Evolutionary conservation across 2,888 invertebrate genomes (phyloP), one percentile per base, ranked within the genome.

Genomic region (Athalia circularis): DNA sequence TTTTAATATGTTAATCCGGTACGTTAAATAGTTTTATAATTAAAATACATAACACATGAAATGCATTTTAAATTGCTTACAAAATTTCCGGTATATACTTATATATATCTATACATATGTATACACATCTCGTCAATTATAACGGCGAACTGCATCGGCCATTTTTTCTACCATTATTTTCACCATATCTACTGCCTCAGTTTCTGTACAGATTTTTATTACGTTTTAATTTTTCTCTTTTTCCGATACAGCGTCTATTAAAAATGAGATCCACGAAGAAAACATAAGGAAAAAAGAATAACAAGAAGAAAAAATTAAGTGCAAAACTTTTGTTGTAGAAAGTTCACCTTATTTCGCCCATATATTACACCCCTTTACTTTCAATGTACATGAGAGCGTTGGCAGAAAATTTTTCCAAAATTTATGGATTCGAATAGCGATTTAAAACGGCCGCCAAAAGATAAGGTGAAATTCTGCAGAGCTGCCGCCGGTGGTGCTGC

Each of bases 1-100:
- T 77, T 67, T 77, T 65, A 77, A 67, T 67, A 77, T 77, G 77
- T 57, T 77, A 77, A 77, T 77, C 13, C 70, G 43, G 11, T 43
- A 61, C 11, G 62, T 65, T 43, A 45, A 50, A 65, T 62, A 62
- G 62, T 76, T 54, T 65, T 59, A 48, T 77, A 77, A 77, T 77
- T 77, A 77, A 77, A 77, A 77, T 77, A 64, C 77, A 77, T 77
- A 77, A 77, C 62, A 67, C 77, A 77, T 77, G 77, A 77, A 65
- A 77, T 77, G 77, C 77, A 77, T 77, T 77, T 65, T 59, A 77
- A 77, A 64, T 54, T 11, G 68, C 29, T 54, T 52, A 52, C 47
- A 52, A 68, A 68, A 68, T 68, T 29, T 54, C 15, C 11, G 68
- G 52, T 54, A n/a, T 7, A 29, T 48, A 48, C 13, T 65, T 65